These are phyloP conservation scores for Hyperoplus lanceolatus DNA, from an alignment of 2,797 vertebrate genomes.

Conservation along the genomic window DNA sequence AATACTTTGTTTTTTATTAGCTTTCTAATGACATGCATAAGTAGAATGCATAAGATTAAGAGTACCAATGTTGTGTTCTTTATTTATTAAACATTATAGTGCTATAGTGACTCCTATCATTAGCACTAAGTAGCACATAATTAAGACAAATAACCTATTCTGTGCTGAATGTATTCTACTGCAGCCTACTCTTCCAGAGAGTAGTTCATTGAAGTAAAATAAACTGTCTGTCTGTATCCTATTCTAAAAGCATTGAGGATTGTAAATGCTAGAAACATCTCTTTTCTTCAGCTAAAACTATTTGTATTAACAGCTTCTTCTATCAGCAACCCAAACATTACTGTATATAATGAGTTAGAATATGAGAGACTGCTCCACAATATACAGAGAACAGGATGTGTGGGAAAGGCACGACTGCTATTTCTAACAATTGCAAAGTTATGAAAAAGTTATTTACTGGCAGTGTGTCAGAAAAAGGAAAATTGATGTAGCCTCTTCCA, in stretches of 20 bases:
- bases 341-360: conserved; percentile 29
- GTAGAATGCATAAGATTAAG: no score
- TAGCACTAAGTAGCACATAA: neutral
- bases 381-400: conserved; percentile 41
- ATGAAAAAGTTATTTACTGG: conserved; percentile 57
- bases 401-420: conserved; percentile 45
- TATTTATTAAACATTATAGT: neutral
- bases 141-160: neutral
- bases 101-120: neutral
- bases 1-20: no score
- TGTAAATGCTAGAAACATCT: neutral
- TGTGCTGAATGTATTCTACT: neutral
- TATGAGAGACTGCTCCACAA: conserved; percentile 38
- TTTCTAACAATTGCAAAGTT: conserved; percentile 66
- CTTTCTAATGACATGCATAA: no score
- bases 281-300: neutral
- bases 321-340: conserved; percentile 27
- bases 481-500: conserved; percentile 24
- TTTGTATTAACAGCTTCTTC: conserved; percentile 19
- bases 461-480: conserved; percentile 54
- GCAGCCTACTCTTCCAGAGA: neutral
- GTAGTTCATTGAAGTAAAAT: neutral
- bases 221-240: no score
- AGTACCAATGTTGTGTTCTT: neutral
- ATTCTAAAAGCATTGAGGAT: neutral